Evolutionary conservation across 2,888 invertebrate genomes (phyloP).

Genomic region (Apamea anceps): DNA sequence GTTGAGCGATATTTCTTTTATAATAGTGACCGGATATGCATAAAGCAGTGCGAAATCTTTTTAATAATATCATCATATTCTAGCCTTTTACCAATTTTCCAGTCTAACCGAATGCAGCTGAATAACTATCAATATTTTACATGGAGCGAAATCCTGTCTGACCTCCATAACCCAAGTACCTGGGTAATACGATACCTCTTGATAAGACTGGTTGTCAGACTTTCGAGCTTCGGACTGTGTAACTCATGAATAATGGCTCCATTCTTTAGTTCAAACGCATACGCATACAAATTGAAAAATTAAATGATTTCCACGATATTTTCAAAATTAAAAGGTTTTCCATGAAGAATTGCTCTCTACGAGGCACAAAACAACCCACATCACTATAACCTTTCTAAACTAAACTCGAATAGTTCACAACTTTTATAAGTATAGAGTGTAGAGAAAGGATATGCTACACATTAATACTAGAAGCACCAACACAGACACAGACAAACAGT

Average conservation of each 20-base stretch:
- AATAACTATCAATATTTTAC: background rate
- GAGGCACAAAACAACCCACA: conserved; percentile 20
- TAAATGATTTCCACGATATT: background rate
- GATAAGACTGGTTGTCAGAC: background rate
- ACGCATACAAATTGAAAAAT: background rate
- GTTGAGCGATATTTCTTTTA: background rate
- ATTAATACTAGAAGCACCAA: conserved; percentile 71
- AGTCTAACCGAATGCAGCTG: background rate
- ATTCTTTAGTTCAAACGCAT: background rate
- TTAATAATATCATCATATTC: background rate
- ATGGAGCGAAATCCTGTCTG: background rate
- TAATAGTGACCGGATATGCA: background rate
- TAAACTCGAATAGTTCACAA: conserved; percentile 45
- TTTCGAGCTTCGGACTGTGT: background rate
- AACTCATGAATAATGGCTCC: background rate
- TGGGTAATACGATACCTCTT: background rate
- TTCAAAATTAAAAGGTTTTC: background rate
- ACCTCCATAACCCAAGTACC: background rate
- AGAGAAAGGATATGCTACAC: conserved; percentile 58
- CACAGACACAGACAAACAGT: conserved; percentile 68
- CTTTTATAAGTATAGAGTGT: conserved; percentile 33
- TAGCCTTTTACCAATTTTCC: background rate
- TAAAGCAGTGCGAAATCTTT: background rate
- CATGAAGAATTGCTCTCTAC: background rate
- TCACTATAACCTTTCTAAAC: conserved; percentile 40